Evolutionary conservation across 1,140 invertebrate genomes (phyloP), one percentile per base, ranked within the genome.

Genomic region (Polypedilum vanderplanki): DNA sequence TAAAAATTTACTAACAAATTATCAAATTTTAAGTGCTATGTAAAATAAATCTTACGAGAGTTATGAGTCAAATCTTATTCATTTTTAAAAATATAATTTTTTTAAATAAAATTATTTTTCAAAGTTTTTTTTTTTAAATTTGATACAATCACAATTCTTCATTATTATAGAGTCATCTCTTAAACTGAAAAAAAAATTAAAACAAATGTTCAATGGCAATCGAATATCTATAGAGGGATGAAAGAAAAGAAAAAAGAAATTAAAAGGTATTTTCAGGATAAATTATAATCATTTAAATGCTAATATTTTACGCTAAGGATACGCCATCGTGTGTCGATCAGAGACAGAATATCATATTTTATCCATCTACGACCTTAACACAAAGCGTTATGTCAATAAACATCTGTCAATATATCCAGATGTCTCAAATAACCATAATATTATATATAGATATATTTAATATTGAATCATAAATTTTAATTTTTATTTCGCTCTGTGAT

Each of bases 211-310:
- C 24, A 33, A 33, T 33, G 24, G 2, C 24, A 33, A n/a, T n/a
- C n/a, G n/a, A 33, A 33, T 33, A 33, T 33, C 24, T 33, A 33
- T 3, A 3, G 5, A 33, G 24, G 24, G 24, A 33, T 33, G 24
- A 33, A 33, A 33, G n/a, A n/a, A 33, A 33, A 33, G 24, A 12
- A 57, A 57, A 57, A 57, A n/a, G 46, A 12, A 12, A 57, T 57
- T 57, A 57, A 57, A 57, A 57, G 46, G 12, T 12, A 57, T 57
- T 57, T 57, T 57, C 46, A 57, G 46, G 46, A 57, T 57, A 57
- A 57, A 57, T 70, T 70, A 70, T 20, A 20, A 70, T 70, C 20
- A 70, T 70, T 70, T 70, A 70, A 70, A 70, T 70, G 65, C 65
- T 22, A 70, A 70, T 70, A 70, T 20, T 70, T 70, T 70, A 70